Evolutionary conservation across 2,888 invertebrate species (phyloP), one percentile per base, ranked within the genome.

Genomic region (Tubulanus polymorphus): DNA sequence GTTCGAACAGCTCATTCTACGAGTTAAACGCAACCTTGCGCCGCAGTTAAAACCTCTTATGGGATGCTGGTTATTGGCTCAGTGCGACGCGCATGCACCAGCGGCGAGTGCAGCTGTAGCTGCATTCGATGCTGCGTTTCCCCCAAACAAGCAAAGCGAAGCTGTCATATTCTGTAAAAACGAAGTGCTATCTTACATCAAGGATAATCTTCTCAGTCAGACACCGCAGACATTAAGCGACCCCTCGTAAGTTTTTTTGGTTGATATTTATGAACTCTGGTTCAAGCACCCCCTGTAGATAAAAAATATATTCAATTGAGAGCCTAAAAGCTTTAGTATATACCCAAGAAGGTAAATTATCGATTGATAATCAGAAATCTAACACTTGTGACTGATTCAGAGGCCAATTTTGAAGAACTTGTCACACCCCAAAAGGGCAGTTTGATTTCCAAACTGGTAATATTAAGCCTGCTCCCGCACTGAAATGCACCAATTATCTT

Each of bases 31-130:
- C 27, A 86, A 86, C 63, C 81, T 90, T 59, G 93, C 92, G 0
- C 89, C 90, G 1, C 86, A 86, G 74, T 82, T 95, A 52, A 88
- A 88, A 69, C 85, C 85, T 72, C 74, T 94, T 58, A 85, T 81
- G 73, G 91, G 91, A 1, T 84, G 87, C 2, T 94, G 94, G 94
- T 85, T 93, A 70, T 84, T 87, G 46, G 88, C 90, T 51, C 89
- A 88, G 73, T 87, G 88, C 81, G 94, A 95, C 77, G 87, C 87
- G 12, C 90, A 91, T 80, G 87, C 89, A 37, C 91, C 92, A 10
- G 91, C 91, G 20, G 87, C 90, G 5, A 84, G 85, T 63, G 85
- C 86, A 56, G 91, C 91, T 1, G 80, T 78, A 32, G 79, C 81
- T 63, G 85, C 88, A 3, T 89, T 91, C 63, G 60, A 70, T 25